These are phyloP conservation scores for Camponotus fellah DNA, from an alignment of 2,888 invertebrate species.

Conservation along the genomic window DNA sequence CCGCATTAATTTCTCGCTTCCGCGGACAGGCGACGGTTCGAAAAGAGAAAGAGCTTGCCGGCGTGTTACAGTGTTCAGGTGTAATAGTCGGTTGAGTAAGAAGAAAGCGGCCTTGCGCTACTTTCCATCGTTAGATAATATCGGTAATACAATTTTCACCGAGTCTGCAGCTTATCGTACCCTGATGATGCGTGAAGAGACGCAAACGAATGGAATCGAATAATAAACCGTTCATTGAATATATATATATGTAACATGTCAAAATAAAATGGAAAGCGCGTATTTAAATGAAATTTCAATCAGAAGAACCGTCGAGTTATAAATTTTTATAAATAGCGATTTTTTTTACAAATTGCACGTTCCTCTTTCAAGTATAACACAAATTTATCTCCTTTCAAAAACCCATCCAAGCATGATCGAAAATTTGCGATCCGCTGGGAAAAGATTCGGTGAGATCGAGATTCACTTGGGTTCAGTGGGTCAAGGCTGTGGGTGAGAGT, in stretches of 20 bases:
- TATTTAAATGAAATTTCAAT: neutral
- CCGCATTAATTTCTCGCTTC: conserved; percentile 75
- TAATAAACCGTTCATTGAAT: neutral
- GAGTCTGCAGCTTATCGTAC: conserved; percentile 37
- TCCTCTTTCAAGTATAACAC: neutral
- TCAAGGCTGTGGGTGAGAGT: conserved; percentile 79
- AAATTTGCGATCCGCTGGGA: conserved; percentile 13
- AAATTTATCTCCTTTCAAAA: neutral
- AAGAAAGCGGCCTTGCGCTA: conserved; percentile 84
- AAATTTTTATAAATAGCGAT: neutral
- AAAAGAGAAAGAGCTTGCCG: conserved; percentile 70
- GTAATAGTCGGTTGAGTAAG: conserved; percentile 83
- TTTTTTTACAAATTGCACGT: neutral
- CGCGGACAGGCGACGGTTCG: conserved; percentile 64
- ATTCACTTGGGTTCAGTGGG: conserved; percentile 74
- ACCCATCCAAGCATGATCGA: neutral
- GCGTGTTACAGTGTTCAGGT: conserved; percentile 67
- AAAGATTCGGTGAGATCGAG: conserved; percentile 62
- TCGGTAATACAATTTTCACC: conserved; percentile 81
- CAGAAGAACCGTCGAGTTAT: neutral
- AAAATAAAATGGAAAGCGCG: neutral
- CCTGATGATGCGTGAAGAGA: conserved; percentile 18
- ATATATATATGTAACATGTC: neutral
- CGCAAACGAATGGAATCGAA: neutral
- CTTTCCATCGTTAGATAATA: conserved; percentile 84